Percentiles rank a stretch among this genome's conserved stretches.
Conservation (phyloP, 2,797 vertebrate genomes). For the Onychomys torridus region DNA sequence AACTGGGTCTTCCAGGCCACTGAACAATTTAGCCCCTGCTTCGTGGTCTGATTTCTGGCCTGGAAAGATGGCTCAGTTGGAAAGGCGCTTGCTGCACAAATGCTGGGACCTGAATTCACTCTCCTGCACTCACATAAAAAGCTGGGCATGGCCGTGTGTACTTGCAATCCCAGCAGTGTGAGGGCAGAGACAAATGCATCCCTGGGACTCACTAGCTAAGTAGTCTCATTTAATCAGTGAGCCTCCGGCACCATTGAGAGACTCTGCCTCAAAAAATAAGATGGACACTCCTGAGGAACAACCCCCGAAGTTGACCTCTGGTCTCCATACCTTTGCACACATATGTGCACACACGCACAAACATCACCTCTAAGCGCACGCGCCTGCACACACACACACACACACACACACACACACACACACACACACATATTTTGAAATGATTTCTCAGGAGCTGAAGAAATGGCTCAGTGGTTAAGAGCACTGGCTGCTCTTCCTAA, state of each 20-base stretch:
- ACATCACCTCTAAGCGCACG: background rate
- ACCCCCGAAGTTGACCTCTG: background rate
- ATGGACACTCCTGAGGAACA: background rate
- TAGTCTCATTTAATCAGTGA: background rate
- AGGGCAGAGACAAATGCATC: background rate
- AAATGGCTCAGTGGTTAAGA: background rate
- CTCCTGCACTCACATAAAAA: background rate
- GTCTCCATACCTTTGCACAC: background rate
- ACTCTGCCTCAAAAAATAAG: background rate
- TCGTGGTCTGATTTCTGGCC: background rate
- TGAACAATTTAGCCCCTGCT: background rate
- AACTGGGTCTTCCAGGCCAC: background rate
- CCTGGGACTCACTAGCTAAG: background rate
- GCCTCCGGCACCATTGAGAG: background rate
- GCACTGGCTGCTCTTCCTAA: background rate
- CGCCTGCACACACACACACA: too few species aligned
- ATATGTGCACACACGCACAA: background rate
- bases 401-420: background rate
- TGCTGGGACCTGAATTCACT: background rate
- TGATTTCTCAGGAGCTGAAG: background rate
- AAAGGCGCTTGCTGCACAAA: background rate
- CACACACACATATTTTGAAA: background rate
- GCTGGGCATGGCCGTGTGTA: too few species aligned
- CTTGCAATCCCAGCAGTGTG: background rate
- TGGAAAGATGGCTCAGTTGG: background rate